phyloP scores from a whole-genome alignment of 2,113 vertebrate genomes.

The Daubentonia madagascariensis region DNA sequence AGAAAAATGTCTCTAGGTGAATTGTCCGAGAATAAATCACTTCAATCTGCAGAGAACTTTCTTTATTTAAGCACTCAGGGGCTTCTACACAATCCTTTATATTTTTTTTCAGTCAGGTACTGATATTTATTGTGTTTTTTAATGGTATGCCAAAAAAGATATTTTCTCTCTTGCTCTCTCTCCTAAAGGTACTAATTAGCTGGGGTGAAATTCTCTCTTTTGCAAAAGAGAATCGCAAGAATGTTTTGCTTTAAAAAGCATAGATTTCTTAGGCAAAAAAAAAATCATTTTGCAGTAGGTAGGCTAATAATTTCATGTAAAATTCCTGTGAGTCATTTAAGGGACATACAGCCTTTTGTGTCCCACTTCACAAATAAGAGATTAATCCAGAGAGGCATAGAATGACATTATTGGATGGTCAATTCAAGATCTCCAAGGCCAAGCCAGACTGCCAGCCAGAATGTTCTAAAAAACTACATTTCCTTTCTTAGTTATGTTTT shows the following conservation, averaged over 20 bases:
- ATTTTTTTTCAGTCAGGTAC: not conserved
- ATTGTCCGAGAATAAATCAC: constrained; percentile 51
- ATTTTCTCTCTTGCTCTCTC: not conserved
- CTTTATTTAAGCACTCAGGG: constrained; percentile 3
- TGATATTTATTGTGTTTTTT: constrained; percentile 43
- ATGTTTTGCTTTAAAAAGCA: not conserved
- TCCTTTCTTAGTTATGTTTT: not conserved
- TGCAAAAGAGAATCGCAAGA: not conserved
- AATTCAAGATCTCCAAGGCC: not conserved
- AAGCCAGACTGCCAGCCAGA: not conserved
- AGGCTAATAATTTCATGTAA: not conserved
- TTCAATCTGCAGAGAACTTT: constrained; percentile 1
- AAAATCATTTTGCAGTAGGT: not conserved
- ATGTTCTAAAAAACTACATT: not conserved
- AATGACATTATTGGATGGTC: not conserved
- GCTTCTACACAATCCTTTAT: not conserved
- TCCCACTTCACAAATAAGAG: not conserved
- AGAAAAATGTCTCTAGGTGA: constrained; percentile 58
- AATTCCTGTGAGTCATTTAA: not conserved
- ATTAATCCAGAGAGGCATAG: not conserved
- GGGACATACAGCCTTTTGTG: not conserved
- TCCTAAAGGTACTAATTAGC: not conserved
- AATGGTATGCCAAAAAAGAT: not conserved
- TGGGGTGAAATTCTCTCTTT: constrained; percentile 3
- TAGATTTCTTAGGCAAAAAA: not conserved